Base-by-base conservation (phyloP, 35 echinoderm and acorn worm genomes). In the Strongylocentrotus purpuratus region DNA sequence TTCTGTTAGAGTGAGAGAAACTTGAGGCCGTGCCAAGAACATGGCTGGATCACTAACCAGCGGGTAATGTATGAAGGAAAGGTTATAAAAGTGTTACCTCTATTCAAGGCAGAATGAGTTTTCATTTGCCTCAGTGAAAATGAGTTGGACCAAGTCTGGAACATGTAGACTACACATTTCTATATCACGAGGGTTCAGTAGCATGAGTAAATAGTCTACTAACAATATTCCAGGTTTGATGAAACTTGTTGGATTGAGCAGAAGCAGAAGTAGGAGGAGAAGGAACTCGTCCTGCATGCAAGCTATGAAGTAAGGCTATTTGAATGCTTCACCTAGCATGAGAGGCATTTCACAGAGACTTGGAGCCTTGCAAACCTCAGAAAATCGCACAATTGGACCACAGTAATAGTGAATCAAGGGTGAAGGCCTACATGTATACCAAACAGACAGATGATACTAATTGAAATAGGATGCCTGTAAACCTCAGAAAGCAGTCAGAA, bases 11-110 rank as follows among this genome's bases (percentile, higher is more conserved):
- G 15, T 46, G 15, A 33, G 33, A 45, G 32, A 46, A 46, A 89
- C 32, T 89, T 89, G 87, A 89, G 11, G 33, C 87, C 25, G 20
- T 4, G 87, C 87, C 87, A 89, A 89, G 32, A 89, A 35, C 87
- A 89, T 46, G 33, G 65, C 65, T 28, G 22, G 65, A 78, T 78
- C 20, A 28, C 5, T 5, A n/a, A 78, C 65, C 65, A 7, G 20
- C 65, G 2, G 0, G 20, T 28, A 7, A 78, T 78, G 65, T 8
- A 31, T n/a, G 65, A 25, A 78, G 22, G 52, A 59, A 59, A 59
- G 9, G 52, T 59, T 59, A 59, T 59, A 7, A 28, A 78, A 28
- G 65, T 78, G 65, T 78, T 78, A 28, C 65, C 4, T 78, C 25
- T 22, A 3, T 55, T 55, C 50, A 55, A 55, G 50, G 50, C 50